Evolutionary conservation across 2,888 invertebrate genomes (phyloP), one percentile per base, ranked within the genome.

Genomic region (Epistrophe eligans): DNA sequence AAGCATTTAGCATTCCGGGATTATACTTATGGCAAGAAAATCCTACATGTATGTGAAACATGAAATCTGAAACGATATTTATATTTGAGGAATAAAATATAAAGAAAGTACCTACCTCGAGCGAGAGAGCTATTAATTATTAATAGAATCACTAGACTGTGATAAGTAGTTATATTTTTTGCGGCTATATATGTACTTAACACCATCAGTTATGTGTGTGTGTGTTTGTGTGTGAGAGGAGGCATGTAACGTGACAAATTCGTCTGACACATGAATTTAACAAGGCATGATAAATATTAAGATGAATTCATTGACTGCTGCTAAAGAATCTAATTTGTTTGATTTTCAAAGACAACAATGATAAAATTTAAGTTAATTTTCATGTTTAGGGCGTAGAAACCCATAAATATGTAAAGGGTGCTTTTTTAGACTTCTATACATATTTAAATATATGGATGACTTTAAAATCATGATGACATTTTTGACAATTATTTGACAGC

Each of bases 211-310:
- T 19, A 6, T 8, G 40, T 52, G n/a, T n/a, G n/a, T n/a, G n/a
- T n/a, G n/a, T 58, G 24, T 24, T n/a, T n/a, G 67, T 43, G 11
- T 64, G 9, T 11, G 28, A 6, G 9, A 9, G 35, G 35, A 7
- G 48, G 9, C 40, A 38, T 9, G 19, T 10, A 10, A 19, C 24
- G 79, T 57, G 66, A 71, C 43, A 76, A 80, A 84, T 84, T 66
- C 58, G 43, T 66, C 71, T 60, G 72, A 66, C 66, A 76, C 43
- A 80, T 84, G 43, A 84, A 72, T 84, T 60, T 84, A 67, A 35
- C 9, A 35, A 35, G 7, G 1, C 9, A 35, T 35, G 9, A 35
- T 32, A 32, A 32, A 32, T 32, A 24, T 24, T 24, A 2, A 32
- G 32, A 6, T 35, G 35, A 35, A 35, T 8, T 35, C 35, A 35